Base-by-base conservation (phyloP, 2,113 vertebrate genomes). In the Eurypyga helias region DNA sequence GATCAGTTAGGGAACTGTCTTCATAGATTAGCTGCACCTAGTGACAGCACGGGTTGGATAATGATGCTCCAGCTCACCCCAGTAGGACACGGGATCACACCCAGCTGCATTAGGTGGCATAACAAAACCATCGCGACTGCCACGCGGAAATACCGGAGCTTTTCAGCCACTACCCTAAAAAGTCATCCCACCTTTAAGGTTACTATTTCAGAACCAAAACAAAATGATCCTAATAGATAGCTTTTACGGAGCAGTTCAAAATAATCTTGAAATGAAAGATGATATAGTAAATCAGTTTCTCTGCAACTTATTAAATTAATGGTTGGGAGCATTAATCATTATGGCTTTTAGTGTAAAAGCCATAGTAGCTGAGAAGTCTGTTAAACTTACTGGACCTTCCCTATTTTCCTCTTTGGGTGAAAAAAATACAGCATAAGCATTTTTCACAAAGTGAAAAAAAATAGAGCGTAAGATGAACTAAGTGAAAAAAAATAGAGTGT, bases 241-340 rank as follows among this genome's bases (percentile, higher is more conserved):
- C 5, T 70, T 83, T 25, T 13, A 21, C 24, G 45, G 7, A 20
- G 24, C 29, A 21, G 29, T 29, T 25, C 6, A 11, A 77, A 90
- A 61, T 18, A 23, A 69, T 7, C 29, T 34, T 46, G 41, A 54
- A 81, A 61, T 33, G 7, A 60, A 82, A 29, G 26, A 43, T 5
- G 33, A 52, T 1, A 38, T 7, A 48, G 13, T 19, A 34, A 89
- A 48, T 15, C 78, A 83, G 1, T 16, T 20, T 6, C 7, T 26
- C 73, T 57, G 43, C 13, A 79, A 41, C 49, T 26, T 66, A 71
- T 76, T 61, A 36, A 79, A 85, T 6, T 51, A 16, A 3, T 14
- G 36, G 25, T 31, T 48, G n/a, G 20, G 20, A 16, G 3, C 14
- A 10, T 2, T 9, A 2, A 5, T 17, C 6, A 0, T 10, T 29